Evolutionary conservation across 1,140 invertebrate species (phyloP).

Genomic region (Drosophila subpulchrella): DNA sequence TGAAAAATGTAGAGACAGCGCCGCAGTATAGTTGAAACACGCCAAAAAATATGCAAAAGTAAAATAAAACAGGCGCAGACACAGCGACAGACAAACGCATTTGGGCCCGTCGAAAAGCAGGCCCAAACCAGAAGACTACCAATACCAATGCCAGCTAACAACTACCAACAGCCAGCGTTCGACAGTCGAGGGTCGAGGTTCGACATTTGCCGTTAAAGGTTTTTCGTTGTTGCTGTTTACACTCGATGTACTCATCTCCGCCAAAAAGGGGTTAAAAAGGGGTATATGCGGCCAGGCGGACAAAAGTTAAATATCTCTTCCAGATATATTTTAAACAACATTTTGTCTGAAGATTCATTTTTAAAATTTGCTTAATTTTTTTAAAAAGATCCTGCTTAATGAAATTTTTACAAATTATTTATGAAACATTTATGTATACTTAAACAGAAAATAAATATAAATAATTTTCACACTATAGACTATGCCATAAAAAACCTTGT

Average conservation of each 20-base stretch:
- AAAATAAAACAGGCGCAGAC: conserved; percentile 80
- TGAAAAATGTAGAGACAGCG: conserved; percentile 83
- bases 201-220: conserved; percentile 79
- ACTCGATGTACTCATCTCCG: conserved; percentile 37
- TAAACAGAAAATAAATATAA: no score
- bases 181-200: conserved; percentile 61
- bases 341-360: no score
- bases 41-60: conserved; percentile 83
- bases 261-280: not conserved
- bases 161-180: conserved; percentile 26
- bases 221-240: conserved; percentile 60
- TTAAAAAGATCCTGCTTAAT: no score
- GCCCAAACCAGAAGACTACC: conserved; percentile 9
- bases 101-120: conserved; percentile 50
- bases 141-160: conserved; percentile 2
- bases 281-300: not conserved
- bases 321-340: no score
- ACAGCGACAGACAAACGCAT: conserved; percentile 57
- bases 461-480: no score
- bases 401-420: no score
- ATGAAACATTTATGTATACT: no score
- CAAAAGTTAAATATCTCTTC: no score
- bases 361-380: no score
- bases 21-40: conserved; percentile 80
- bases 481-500: no score